Conservation (phyloP, 2,888 invertebrate species). For the Amphipyra berbera region DNA sequence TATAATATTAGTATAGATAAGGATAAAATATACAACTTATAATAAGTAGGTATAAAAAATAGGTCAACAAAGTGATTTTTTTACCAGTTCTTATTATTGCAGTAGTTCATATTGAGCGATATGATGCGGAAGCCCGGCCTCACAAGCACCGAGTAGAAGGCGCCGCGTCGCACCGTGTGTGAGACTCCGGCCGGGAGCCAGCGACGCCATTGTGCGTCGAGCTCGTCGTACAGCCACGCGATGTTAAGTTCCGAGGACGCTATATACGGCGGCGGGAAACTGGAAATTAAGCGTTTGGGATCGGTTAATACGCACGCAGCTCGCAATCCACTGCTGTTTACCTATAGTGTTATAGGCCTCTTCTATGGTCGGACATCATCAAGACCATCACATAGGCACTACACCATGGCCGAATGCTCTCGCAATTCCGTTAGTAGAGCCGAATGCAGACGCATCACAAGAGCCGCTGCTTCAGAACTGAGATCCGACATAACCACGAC, state of each 20-base stretch:
- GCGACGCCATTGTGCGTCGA: conserved; percentile 96
- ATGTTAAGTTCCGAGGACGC: conserved; percentile 95
- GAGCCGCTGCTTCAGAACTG: no score
- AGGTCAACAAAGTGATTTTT: background rate
- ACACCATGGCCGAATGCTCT: no score
- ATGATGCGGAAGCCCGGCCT: conserved; percentile 97
- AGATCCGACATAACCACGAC: no score
- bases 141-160: conserved; percentile 97
- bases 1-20: no score
- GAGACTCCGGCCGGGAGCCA: conserved; percentile 97
- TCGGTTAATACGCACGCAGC: conserved; percentile 1
- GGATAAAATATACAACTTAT: no score
- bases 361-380: no score
- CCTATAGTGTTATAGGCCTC: no score
- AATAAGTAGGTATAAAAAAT: no score
- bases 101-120: conserved; percentile 99
- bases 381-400: no score
- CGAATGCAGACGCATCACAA: no score
- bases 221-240: conserved; percentile 97
- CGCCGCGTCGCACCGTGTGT: conserved; percentile 95
- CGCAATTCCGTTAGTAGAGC: no score
- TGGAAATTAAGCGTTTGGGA: conserved; percentile 73
- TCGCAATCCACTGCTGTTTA: background rate
- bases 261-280: conserved; percentile 96
- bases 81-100: conserved; percentile 98